Evolutionary conservation across 2,888 invertebrate genomes (phyloP).

Genomic region (Copidosoma aretas): DNA sequence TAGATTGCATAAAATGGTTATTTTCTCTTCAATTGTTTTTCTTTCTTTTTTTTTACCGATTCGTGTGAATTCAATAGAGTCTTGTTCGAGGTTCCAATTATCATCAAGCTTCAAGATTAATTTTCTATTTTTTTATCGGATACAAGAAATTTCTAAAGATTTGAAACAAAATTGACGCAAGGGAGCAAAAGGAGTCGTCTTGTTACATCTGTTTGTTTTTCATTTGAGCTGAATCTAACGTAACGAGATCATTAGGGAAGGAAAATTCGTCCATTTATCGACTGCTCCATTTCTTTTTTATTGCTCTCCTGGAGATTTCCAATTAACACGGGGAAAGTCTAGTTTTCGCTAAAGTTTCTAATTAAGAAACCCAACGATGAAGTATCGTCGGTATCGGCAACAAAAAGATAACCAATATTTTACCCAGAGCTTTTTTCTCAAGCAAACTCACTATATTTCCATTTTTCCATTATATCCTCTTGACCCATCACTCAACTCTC

Average conservation of each 20-base stretch:
- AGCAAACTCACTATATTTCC: conserved; percentile 24
- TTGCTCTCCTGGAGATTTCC: conserved; percentile 28
- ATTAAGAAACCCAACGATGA: conserved; percentile 35
- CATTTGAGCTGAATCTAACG: conserved; percentile 16
- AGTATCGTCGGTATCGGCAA: conserved; percentile 4
- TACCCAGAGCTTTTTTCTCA: conserved; percentile 16
- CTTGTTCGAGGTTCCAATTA: background rate
- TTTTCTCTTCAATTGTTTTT: too few species aligned
- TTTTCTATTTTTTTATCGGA: conserved; percentile 3
- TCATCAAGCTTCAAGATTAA: background rate
- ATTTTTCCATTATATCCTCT: conserved; percentile 24
- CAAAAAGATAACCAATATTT: too few species aligned
- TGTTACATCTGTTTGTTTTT: conserved; percentile 31
- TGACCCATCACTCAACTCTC: conserved; percentile 23
- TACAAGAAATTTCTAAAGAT: background rate
- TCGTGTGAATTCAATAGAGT: background rate
- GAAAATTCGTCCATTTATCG: conserved; percentile 38
- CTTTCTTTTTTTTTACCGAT: too few species aligned
- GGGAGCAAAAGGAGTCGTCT: background rate
- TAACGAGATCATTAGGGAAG: conserved; percentile 36
- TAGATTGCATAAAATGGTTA: too few species aligned
- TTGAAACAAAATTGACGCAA: conserved; percentile 8
- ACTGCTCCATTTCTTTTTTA: conserved; percentile 18
- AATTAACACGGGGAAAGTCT: conserved; percentile 33
- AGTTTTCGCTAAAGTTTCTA: conserved; percentile 32